Evolutionary conservation across 1,140 invertebrate genomes (phyloP).

Genomic region (Pogonus chalceus): DNA sequence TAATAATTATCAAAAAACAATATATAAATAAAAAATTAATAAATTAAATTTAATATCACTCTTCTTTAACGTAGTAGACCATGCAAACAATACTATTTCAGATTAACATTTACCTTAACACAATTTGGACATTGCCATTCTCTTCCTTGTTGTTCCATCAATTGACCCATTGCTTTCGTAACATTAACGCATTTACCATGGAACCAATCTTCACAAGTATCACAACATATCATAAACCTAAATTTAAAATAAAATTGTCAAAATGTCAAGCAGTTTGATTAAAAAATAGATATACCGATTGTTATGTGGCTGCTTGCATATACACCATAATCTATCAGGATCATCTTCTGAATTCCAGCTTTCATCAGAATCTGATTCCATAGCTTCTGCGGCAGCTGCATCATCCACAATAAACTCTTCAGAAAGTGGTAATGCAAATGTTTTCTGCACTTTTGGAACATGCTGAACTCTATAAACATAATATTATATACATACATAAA

Average conservation of each 20-base stretch:
- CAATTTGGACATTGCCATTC: constrained; percentile 90
- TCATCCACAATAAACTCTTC: constrained; percentile 39
- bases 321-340: constrained; percentile 89
- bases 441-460: not conserved
- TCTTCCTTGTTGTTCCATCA: constrained; percentile 80
- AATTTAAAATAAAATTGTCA: not conserved
- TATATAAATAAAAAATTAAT: too few relatives aligned
- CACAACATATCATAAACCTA: constrained; percentile 93
- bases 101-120: constrained; percentile 47
- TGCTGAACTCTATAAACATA: not conserved
- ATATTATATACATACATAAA: not conserved
- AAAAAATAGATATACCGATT: constrained; percentile 45
- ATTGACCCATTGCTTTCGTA: constrained; percentile 77
- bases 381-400: constrained; percentile 34
- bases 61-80: not conserved
- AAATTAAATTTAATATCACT: too few relatives aligned
- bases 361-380: constrained; percentile 48
- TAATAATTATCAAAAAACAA: too few relatives aligned
- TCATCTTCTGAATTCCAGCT: constrained; percentile 80
- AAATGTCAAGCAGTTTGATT: too few relatives aligned
- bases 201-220: constrained; percentile 93
- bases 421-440: constrained; percentile 18
- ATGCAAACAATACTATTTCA: constrained; percentile 17
- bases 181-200: constrained; percentile 93
- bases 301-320: constrained; percentile 89